Percentiles rank a stretch among this genome's conserved stretches.
Evolutionary conservation across 2,113 vertebrate species (phyloP).

Genomic region (Arenaria interpres): DNA sequence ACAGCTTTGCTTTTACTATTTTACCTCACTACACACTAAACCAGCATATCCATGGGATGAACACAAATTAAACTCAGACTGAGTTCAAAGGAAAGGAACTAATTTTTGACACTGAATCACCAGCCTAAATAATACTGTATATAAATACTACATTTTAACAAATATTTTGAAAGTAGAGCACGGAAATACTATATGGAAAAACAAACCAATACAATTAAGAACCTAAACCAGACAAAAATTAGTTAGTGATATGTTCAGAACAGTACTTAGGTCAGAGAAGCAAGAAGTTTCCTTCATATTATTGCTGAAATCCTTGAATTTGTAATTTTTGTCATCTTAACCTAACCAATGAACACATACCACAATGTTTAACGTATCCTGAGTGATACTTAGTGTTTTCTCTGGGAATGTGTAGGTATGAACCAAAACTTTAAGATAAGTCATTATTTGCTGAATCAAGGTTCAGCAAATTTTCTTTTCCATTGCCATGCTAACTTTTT

Average conservation of each 20-base stretch:
- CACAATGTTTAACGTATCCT: not conserved
- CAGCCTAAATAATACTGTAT: not conserved
- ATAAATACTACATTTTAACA: not conserved
- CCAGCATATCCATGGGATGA: not conserved
- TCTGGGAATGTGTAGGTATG: not conserved
- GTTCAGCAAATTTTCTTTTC: not conserved
- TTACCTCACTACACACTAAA: not conserved
- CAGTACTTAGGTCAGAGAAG: not conserved
- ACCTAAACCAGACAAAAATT: not conserved
- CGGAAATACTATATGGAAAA: not conserved
- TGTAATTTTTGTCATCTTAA: not conserved
- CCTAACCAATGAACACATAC: not conserved
- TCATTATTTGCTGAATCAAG: not conserved
- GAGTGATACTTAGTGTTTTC: not conserved
- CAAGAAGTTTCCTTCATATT: not conserved
- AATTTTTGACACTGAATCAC: not conserved
- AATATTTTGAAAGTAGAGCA: not conserved
- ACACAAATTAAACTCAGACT: not conserved
- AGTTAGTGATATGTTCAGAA: not conserved
- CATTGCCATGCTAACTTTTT: not conserved
- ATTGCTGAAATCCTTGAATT: not conserved
- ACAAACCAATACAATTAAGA: not conserved
- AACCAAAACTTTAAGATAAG: not conserved
- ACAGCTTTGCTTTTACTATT: not conserved
- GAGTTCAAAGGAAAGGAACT: constrained; percentile 9